Base-by-base conservation (phyloP, 1,140 invertebrate species). In the Pogonomyrmex californicus region DNA sequence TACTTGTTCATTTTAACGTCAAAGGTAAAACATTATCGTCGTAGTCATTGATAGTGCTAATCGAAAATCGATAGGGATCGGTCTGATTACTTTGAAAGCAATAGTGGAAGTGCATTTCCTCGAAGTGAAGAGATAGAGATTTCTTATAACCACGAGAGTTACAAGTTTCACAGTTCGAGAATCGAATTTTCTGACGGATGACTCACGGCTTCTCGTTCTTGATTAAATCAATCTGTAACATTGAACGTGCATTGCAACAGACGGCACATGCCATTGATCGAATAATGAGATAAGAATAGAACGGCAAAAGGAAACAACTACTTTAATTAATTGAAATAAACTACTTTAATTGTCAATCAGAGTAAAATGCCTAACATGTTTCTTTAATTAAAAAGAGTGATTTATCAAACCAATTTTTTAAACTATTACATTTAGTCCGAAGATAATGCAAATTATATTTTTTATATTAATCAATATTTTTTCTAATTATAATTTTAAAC, bases 41-140 rank as follows among this genome's bases (percentile, higher is more conserved):
- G 36, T 14, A 63, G 9, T 41, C 38, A 56, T n/a, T 51, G 9
- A 85, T 85, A 14, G 17, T 36, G 33, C 10, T 83, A 83, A 83
- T 75, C 30, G 33, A 47, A 83, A 83, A 73, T 49, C 41, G 12
- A 75, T 66, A 68, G 41, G 33, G 12, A 66, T 65, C 38, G 4
- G 36, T 66, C n/a, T 54, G 77, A 66, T 79, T 79, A 68, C 62
- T 68, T 79, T 1, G 36, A 51, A 68, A 44, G 77, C 54, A 83
- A 75, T 75, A 60, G n/a, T 60, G 3, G 23, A 44, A 58, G n/a
- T 33, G 49, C n/a, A 81, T 81, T 70, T 41, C 44, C 2, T 70
- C 10, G 38, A 47, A 54, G 12, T 17, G 38, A 66, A 30, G 10
- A 60, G 49, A 4, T 56, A 71, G 51, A 66, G 47, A 33, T 82